Evolutionary conservation across 1,140 invertebrate genomes (phyloP).

Genomic region (Artemia franciscana): DNA sequence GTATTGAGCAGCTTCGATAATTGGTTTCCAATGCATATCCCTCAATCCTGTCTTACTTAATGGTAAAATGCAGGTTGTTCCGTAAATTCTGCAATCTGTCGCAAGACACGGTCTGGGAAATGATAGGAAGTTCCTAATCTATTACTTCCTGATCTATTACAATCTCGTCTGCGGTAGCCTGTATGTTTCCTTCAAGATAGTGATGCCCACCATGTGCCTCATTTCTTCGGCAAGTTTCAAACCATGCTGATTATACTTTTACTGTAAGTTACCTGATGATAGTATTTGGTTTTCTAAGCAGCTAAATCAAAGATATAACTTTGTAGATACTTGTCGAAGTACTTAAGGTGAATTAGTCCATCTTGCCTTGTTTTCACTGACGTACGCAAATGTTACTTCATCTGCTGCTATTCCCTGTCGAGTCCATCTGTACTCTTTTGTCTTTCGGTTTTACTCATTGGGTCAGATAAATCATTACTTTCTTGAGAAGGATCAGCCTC

Average conservation of each 20-base stretch:
- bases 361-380: background rate
- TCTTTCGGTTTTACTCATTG: background rate
- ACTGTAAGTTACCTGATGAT: background rate
- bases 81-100: background rate
- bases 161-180: background rate
- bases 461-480: background rate
- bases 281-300: background rate
- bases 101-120: background rate
- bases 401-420: background rate
- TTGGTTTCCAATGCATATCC: conserved; percentile 5
- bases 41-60: background rate
- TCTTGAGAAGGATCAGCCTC: background rate
- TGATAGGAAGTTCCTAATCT: background rate
- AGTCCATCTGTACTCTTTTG: background rate
- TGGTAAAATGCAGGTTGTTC: background rate
- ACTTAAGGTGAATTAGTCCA: background rate
- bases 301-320: background rate
- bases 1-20: conserved; percentile 14
- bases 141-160: background rate
- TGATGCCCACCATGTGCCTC: background rate
- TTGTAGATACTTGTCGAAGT: background rate
- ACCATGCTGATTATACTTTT: background rate
- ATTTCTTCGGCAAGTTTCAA: background rate
- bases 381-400: background rate
- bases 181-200: background rate